Base-by-base conservation (phyloP, 2,113 vertebrate species). In the Lagopus leucura region DNA sequence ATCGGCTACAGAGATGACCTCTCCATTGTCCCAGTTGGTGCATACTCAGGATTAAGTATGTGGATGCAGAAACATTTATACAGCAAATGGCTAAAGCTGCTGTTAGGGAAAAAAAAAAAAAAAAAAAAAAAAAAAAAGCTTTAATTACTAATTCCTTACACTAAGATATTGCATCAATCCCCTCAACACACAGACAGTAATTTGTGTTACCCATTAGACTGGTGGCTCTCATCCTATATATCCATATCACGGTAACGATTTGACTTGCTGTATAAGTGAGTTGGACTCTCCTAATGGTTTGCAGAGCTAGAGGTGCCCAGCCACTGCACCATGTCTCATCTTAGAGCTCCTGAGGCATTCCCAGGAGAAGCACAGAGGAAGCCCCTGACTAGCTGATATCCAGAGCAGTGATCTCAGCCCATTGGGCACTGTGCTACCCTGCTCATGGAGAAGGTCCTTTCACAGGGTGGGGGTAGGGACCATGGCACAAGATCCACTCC, bases 331-430 rank as follows among this genome's bases (percentile, higher is more conserved):
- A 3, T 8, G 5, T 42, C 42, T 55, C 63, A 40, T 52, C 25
- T 84, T 42, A 4, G 42, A 2, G 0, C 0, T 75, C 34, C 73
- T 64, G 65, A 43, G 22, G 22, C 20, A 42, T 64, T 64, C 28
- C 15, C 57, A 16, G 38, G 11, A 48, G 28, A 71, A 17, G 50
- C 8, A 30, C 15, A 43, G 34, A 57, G 34, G 36, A 73, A 2
- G 1, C 52, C 7, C 72, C 32, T n/a, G 28, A 2, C 1, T 4
- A 3, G 19, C 12, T 34, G 34, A 38, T n/a, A 22, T 8, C 58
- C 74, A 45, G n/a, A 63, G 7, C 25, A 36, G 30, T 0, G 47
- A 10, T 70, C 45, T 27, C 67, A 50, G 25, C n/a, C 25, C 8
- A 8, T 27, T 54, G 21, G 47, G 22, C 66, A 22, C 0, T 42